phyloP scores from a whole-genome alignment of 2,113 vertebrate genomes.

The Ibidorhyncha struthersii region DNA sequence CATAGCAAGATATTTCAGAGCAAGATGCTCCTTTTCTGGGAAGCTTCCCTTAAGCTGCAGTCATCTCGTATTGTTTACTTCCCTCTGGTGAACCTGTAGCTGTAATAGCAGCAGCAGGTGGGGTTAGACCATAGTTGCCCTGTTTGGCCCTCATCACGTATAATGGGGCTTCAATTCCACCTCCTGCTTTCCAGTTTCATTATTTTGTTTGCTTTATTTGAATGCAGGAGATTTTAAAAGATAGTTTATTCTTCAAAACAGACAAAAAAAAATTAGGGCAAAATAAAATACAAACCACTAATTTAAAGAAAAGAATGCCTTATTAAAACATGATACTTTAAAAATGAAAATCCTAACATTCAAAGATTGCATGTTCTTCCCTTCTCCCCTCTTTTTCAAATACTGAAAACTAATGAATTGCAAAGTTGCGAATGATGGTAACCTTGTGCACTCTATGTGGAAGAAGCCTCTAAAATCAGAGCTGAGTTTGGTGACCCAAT shows the following conservation, averaged over 20 bases:
- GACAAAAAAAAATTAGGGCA: background rate
- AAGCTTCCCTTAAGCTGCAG: background rate
- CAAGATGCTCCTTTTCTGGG: background rate
- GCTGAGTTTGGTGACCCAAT: conserved; percentile 49
- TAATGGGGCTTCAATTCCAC: background rate
- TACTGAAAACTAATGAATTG: conserved; percentile 53
- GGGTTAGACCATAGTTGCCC: background rate
- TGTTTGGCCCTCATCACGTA: background rate
- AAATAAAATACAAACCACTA: background rate
- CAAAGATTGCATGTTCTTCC: background rate
- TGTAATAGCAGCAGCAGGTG: background rate
- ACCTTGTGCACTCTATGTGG: conserved; percentile 38
- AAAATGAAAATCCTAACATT: background rate
- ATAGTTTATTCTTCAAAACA: background rate
- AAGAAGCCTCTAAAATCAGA: conserved; percentile 47
- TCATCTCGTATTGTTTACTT: background rate
- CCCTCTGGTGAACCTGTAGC: background rate
- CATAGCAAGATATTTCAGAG: background rate
- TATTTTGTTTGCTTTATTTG: background rate
- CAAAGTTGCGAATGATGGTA: conserved; percentile 40
- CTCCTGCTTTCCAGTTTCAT: background rate
- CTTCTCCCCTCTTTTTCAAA: conserved; percentile 29
- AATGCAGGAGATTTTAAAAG: background rate
- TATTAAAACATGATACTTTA: conserved; percentile 12
- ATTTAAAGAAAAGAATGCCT: background rate